Evolutionary conservation across 2,113 vertebrate species (phyloP), one percentile per base, ranked within the genome.

Genomic region (Scomber scombrus): DNA sequence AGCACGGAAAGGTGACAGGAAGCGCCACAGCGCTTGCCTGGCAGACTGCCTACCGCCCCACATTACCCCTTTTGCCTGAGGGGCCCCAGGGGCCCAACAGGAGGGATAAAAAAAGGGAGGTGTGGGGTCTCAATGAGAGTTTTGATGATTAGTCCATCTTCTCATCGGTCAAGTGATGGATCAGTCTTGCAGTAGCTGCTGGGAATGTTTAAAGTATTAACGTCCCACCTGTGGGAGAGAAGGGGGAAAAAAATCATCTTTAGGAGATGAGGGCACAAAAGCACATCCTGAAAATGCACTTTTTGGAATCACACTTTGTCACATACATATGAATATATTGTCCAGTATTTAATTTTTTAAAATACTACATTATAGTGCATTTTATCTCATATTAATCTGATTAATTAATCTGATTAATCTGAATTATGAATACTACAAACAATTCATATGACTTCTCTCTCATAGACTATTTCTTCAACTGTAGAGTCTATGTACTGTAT

Each of bases 1-100:
- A 68, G 55, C 89, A 8, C 91, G 76, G 7, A 95, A 95, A 0
- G 96, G 93, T 0, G 95, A 89, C 45, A 95, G 78, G 45, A 95
- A 71, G 21, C 85, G 55, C 52, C 95, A 93, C 0, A 94, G 67
- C 0, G 81, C 40, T 68, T 87, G 93, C 4, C 82, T 92, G 12
- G 71, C 87, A 0, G 83, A 47, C 11, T 90, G 90, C 14, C 92
- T 95, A 23, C 89, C 81, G 5, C 75, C 65, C 1, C 78, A 54
- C 93, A 93, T 94, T 46, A 9, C 62, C 31, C 23, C 34, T 66
- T 29, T 75, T 55, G 47, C 69, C 50, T 4, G 6, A n/a, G 49
- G 79, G 70, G 11, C 61, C 75, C 31, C 49, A 23, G 11, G 63
- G 73, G 14, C 58, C 81, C 75, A 1, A 55, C 72, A 70, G 84